Percentiles rank a stretch among this genome's conserved stretches.
Conservation (phyloP, 2,888 invertebrate genomes). For the Ashinkailepas kermadecensis region DNA sequence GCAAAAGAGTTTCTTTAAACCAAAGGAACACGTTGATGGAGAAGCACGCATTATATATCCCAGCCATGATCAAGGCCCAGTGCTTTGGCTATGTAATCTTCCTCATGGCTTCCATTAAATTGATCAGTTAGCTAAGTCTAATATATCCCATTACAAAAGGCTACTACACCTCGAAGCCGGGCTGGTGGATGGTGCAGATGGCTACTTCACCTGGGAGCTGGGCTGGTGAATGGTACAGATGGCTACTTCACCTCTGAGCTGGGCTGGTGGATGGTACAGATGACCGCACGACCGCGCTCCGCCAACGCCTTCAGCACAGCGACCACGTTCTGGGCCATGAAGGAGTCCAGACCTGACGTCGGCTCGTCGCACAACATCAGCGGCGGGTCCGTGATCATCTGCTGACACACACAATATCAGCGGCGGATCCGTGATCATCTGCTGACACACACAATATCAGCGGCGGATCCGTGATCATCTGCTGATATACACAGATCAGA, state of each 20-base stretch:
- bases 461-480: constrained; percentile 82
- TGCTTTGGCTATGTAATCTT: too few relatives aligned
- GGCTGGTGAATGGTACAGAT: constrained; percentile 72
- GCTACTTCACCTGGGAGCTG: constrained; percentile 62
- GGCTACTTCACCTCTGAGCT: constrained; percentile 62
- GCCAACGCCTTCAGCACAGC: constrained; percentile 56
- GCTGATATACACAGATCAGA: constrained; percentile 70
- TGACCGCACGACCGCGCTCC: constrained; percentile 72
- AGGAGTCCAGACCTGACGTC: constrained; percentile 91
- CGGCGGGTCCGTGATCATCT: constrained; percentile 82
- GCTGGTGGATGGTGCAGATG: too few relatives aligned
- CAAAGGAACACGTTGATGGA: too few relatives aligned
- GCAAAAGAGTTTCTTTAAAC: too few relatives aligned
- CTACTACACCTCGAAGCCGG: too few relatives aligned
- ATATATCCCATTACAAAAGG: too few relatives aligned
- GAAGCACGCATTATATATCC: too few relatives aligned
- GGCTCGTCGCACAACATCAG: constrained; percentile 96
- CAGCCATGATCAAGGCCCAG: too few relatives aligned
- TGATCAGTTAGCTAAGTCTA: too few relatives aligned
- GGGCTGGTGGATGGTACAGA: constrained; percentile 92
- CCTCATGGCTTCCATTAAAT: too few relatives aligned
- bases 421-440: constrained; percentile 82
- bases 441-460: constrained; percentile 72
- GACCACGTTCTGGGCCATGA: constrained; percentile 90
- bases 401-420: constrained; percentile 72